Conservation (phyloP, 2,888 invertebrate species). For the Leptogaster cylindrica region DNA sequence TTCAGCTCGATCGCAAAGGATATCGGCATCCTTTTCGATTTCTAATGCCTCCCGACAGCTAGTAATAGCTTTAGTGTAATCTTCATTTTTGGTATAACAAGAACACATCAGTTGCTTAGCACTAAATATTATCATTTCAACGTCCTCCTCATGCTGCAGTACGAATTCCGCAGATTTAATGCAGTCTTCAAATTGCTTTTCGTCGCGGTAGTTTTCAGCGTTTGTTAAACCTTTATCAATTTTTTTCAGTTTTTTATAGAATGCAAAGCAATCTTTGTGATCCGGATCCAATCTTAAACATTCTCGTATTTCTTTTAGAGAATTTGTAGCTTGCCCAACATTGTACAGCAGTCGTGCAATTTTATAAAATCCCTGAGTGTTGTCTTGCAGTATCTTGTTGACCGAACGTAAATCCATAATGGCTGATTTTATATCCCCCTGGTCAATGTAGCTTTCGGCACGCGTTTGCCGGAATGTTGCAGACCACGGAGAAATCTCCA, state of each 20-base stretch:
- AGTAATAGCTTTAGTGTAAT: conserved; percentile 73
- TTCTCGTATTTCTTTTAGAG: conserved; percentile 92
- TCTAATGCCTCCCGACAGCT: conserved; percentile 82
- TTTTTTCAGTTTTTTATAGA: conserved; percentile 96
- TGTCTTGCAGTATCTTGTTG: conserved; percentile 90
- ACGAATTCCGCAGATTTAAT: conserved; percentile 71
- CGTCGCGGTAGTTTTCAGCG: conserved; percentile 69
- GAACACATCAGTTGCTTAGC: conserved; percentile 81
- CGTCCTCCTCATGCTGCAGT: conserved; percentile 73
- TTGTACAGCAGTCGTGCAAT: conserved; percentile 86
- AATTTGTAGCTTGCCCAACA: conserved; percentile 89
- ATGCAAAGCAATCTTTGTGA: conserved; percentile 92
- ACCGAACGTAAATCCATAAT: conserved; percentile 89
- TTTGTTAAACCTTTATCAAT: conserved; percentile 79
- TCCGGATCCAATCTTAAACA: conserved; percentile 97
- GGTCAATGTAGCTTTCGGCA: conserved; percentile 81
- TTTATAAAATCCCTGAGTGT: conserved; percentile 74
- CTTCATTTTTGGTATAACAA: conserved; percentile 75
- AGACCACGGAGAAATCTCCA: conserved; percentile 92
- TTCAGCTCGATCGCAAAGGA: conserved; percentile 91
- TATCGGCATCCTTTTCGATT: conserved; percentile 74
- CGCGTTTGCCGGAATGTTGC: conserved; percentile 81
- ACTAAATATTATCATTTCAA: conserved; percentile 73
- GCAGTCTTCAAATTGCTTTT: conserved; percentile 72
- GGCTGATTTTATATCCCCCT: conserved; percentile 82